Conservation (phyloP, 2,888 invertebrate genomes). For the Selenia dentaria region DNA sequence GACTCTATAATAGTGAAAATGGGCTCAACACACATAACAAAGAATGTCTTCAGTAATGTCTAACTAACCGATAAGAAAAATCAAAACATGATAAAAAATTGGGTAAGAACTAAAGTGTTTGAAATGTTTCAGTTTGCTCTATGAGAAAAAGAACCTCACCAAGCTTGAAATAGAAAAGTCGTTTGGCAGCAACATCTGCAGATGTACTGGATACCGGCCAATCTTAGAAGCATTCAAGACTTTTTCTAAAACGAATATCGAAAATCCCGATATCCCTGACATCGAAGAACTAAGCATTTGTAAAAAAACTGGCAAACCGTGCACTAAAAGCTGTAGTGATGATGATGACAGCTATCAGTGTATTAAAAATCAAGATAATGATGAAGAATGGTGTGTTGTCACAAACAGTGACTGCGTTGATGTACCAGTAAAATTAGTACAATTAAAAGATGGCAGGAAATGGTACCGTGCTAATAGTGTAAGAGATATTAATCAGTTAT, state of each 20-base stretch:
- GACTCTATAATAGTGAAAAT: too few species aligned
- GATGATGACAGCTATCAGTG: neutral
- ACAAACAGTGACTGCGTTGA: slow-evolving; percentile 36
- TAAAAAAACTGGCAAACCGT: slow-evolving; percentile 36
- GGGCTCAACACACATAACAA: too few species aligned
- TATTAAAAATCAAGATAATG: slow-evolving; percentile 4
- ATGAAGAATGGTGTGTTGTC: slow-evolving; percentile 58
- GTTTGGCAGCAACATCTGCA: slow-evolving; percentile 89
- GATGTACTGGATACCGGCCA: slow-evolving; percentile 89
- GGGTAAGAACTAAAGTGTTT: too few species aligned
- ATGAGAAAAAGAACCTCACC: slow-evolving; percentile 67
- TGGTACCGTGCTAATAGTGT: slow-evolving; percentile 81
- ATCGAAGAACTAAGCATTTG: slow-evolving; percentile 54
- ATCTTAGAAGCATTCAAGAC: slow-evolving; percentile 87
- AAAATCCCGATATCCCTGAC: slow-evolving; percentile 40
- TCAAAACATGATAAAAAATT: too few species aligned
- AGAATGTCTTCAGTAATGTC: too few species aligned
- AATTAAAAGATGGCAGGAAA: slow-evolving; percentile 53
- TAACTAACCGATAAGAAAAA: too few species aligned
- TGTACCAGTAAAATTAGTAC: slow-evolving; percentile 35
- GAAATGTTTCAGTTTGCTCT: slow-evolving; percentile 67
- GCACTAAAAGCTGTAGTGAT: slow-evolving; percentile 23
- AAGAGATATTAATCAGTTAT: slow-evolving; percentile 72
- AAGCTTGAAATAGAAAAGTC: slow-evolving; percentile 87
- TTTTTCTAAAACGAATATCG: slow-evolving; percentile 74